A percentile compares a stretch with the other conserved stretches of the same genome.
Evolutionary conservation across 2,113 vertebrate genomes (phyloP).

Genomic region (Carassius carassius): DNA sequence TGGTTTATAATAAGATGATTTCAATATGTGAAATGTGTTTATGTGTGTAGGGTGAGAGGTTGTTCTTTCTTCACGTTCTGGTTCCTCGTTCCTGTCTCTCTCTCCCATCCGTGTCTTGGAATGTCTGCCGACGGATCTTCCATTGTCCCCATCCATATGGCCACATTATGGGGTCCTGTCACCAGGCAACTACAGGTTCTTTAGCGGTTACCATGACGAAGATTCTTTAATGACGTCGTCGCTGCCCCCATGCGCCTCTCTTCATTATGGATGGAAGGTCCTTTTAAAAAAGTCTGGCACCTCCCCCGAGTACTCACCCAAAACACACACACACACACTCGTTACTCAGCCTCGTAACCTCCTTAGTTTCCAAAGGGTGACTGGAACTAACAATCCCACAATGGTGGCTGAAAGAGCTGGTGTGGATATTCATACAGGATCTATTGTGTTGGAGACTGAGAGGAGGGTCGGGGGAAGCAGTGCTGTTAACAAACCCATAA

Average conservation of each 20-base stretch:
- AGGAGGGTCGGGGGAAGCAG: slow-evolving; percentile 33
- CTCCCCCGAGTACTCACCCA: slow-evolving; percentile 41
- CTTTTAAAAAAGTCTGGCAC: slow-evolving; percentile 65
- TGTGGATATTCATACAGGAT: slow-evolving; percentile 57
- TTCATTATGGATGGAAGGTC: slow-evolving; percentile 67
- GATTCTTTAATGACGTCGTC: slow-evolving; percentile 72
- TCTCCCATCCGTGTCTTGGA: slow-evolving; percentile 59
- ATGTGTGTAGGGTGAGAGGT: not conserved
- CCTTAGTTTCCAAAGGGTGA: slow-evolving; percentile 66
- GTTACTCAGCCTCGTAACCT: slow-evolving; percentile 54
- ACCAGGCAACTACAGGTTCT: slow-evolving; percentile 79
- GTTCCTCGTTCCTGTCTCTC: not conserved
- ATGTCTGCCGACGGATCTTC: slow-evolving; percentile 72
- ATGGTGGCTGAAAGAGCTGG: slow-evolving; percentile 64
- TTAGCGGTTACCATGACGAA: slow-evolving; percentile 77
- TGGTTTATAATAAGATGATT: not conserved
- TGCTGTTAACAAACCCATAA: slow-evolving; percentile 47
- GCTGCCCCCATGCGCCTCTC: slow-evolving; percentile 72
- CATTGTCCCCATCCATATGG: slow-evolving; percentile 78
- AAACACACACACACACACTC: slow-evolving; percentile 57
- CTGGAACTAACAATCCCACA: slow-evolving; percentile 74
- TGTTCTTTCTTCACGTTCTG: not conserved
- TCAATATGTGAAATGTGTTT: not conserved
- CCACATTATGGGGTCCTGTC: slow-evolving; percentile 75
- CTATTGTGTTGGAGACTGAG: slow-evolving; percentile 61